These are phyloP conservation scores for Cranoglanis bouderius DNA, from an alignment of 2,113 vertebrate genomes.

Conservation along the genomic window DNA sequence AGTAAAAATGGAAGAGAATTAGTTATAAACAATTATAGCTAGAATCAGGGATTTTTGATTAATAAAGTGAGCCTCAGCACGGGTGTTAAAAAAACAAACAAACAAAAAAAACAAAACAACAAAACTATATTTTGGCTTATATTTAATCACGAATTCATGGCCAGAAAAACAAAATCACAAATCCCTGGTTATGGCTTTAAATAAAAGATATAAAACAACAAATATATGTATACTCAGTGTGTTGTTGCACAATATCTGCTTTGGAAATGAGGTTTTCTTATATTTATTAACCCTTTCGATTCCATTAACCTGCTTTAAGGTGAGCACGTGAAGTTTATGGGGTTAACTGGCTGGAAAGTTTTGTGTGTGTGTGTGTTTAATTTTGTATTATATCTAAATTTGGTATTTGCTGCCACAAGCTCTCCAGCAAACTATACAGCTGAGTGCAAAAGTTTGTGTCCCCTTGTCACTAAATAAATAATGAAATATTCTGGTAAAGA, in stretches of 20 bases:
- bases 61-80: not conserved
- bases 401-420: not conserved
- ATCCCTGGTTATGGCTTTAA: constrained; percentile 22
- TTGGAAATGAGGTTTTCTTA: not conserved
- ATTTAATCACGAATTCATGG: not conserved
- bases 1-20: not conserved
- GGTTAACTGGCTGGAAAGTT: not conserved
- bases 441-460: not conserved
- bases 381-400: not conserved
- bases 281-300: not conserved
- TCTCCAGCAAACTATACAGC: not conserved
- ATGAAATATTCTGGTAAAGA: not conserved
- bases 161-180: not conserved
- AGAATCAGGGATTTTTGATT: constrained; percentile 1
- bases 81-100: not conserved
- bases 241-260: not conserved
- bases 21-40: not conserved
- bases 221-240: not conserved
- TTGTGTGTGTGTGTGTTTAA: not conserved
- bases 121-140: not conserved
- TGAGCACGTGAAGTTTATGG: not conserved
- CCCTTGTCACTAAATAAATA: not conserved
- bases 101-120: not conserved
- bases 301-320: not conserved
- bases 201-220: not conserved